These are phyloP conservation scores for Hycleus phaleratus DNA, from an alignment of 1,140 invertebrate genomes.

Conservation along the genomic window DNA sequence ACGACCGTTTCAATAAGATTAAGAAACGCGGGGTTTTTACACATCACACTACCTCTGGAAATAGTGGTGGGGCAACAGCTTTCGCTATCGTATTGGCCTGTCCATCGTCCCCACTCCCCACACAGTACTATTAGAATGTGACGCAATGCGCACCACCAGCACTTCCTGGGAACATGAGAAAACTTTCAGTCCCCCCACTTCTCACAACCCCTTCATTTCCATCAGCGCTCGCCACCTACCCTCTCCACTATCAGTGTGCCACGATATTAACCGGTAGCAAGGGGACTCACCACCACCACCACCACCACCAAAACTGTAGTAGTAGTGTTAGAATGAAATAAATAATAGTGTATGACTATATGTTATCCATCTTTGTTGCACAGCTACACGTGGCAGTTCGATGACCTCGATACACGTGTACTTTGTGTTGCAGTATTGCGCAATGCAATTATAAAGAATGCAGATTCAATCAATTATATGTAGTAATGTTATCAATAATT, in stretches of 20 bases:
- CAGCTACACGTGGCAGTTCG: slow-evolving; percentile 33
- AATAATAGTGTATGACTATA: background rate
- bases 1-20: slow-evolving; percentile 19
- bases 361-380: slow-evolving; percentile 19
- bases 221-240: too few species aligned
- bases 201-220: background rate
- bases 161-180: slow-evolving; percentile 5
- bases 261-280: too few species aligned
- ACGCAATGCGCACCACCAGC: slow-evolving; percentile 27
- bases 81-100: slow-evolving; percentile 15
- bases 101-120: slow-evolving; percentile 15
- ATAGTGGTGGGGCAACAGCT: slow-evolving; percentile 1
- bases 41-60: slow-evolving; percentile 15
- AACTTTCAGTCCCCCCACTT: background rate
- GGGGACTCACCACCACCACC: too few species aligned
- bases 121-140: slow-evolving; percentile 15
- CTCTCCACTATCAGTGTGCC: too few species aligned
- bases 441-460: slow-evolving; percentile 24
- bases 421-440: slow-evolving; percentile 26
- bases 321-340: background rate
- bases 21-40: slow-evolving; percentile 25
- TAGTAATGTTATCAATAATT: background rate
- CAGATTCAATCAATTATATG: background rate
- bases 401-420: slow-evolving; percentile 30
- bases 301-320: background rate